Evolutionary conservation across 2,797 vertebrate species (phyloP), one percentile per base, ranked within the genome.

Genomic region (Channa striata): DNA sequence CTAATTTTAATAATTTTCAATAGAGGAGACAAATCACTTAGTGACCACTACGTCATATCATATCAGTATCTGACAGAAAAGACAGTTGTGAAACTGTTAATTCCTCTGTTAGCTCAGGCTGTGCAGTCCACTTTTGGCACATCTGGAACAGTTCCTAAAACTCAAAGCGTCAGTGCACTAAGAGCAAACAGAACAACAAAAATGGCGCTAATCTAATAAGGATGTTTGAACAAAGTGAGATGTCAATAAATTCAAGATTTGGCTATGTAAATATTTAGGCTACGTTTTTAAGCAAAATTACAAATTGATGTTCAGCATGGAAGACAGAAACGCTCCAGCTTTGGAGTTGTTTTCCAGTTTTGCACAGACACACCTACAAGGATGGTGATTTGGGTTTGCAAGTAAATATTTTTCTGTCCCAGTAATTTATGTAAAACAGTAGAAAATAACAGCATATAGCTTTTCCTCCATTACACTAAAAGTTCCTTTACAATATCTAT

Each of bases 31-130:
- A 88, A 89, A 94, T 94, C 83, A 53, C 43, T 72, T 39, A 64
- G 64, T 90, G 89, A 87, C 91, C 83, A 75, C 85, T 76, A 78
- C 36, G 89, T 90, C 90, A 87, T 93, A 89, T 92, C 88, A 80
- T 82, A 82, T 72, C 90, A 85, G 17, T 0, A 78, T 82, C 51
- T 19, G 91, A 90, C 84, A 85, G 77, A 89, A 86, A 72, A 56
- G 84, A 69, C 91, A 90, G 90, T 95, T 94, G 91, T 92, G 88
- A 89, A 90, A 91, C 89, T 87, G 87, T 91, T 94, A 92, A 93
- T 93, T 91, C 83, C 72, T 91, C 74, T 30, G 86, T 91, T 91
- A 91, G 86, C 87, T 87, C 82, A 69, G 72, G 47, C 47, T 49
- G 74, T 76, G 63, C 68, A 21, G 37, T 80, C 82, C 85, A 84